Evolutionary conservation across 30 jellyfish, hydroid and myxozoan genomes (phyloP).

Genomic region (Aurelia sp.): DNA sequence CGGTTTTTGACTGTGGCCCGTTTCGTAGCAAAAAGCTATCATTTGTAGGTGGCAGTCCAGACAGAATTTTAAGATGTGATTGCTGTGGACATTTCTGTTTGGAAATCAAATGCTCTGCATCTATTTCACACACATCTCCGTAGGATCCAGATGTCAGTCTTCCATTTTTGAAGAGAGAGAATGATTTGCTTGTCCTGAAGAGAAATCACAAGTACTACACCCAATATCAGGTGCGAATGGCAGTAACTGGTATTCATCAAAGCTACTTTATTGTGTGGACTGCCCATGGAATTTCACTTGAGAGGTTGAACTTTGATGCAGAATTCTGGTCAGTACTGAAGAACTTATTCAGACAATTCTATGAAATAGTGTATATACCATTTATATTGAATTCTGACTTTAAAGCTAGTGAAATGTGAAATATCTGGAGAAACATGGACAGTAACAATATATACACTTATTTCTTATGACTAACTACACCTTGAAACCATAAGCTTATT

Average conservation of each 20-base stretch:
- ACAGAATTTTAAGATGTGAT: constrained; percentile 9
- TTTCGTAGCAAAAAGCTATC: constrained; percentile 3
- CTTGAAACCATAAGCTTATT: too few species aligned
- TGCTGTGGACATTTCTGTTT: constrained; percentile 15
- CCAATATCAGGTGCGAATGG: constrained; percentile 49
- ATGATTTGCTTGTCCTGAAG: neutral
- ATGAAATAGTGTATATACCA: neutral
- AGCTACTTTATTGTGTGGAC: constrained; percentile 64
- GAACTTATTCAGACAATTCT: neutral
- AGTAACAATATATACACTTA: too few species aligned
- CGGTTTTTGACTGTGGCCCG: constrained; percentile 7
- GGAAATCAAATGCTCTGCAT: constrained; percentile 30
- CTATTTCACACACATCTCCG: constrained; percentile 19
- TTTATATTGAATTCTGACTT: neutral
- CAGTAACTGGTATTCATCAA: constrained; percentile 36
- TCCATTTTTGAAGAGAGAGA: constrained; percentile 6
- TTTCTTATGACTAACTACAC: too few species aligned
- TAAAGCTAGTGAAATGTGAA: too few species aligned
- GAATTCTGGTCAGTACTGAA: constrained; percentile 10
- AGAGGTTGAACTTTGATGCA: constrained; percentile 9
- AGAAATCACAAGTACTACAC: constrained; percentile 42
- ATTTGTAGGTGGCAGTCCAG: constrained; percentile 34
- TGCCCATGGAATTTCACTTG: constrained; percentile 16
- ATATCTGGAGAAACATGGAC: too few species aligned
- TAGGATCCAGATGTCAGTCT: constrained; percentile 10